Conservation (phyloP, 2,888 invertebrate species). For the Lithophane ornitopus region DNA sequence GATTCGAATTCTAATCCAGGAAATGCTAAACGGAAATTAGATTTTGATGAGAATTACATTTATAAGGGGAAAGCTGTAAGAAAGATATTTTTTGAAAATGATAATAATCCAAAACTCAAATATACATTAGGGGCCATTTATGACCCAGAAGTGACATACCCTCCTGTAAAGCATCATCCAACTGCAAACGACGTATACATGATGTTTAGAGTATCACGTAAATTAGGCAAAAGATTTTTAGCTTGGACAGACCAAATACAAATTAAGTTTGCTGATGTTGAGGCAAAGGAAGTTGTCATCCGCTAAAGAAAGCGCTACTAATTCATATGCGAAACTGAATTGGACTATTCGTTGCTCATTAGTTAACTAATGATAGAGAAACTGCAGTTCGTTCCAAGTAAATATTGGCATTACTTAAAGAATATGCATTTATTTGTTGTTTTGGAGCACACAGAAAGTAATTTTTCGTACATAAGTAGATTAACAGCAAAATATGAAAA, state of each 20-base stretch:
- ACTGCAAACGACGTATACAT: background rate
- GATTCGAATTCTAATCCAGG: no score
- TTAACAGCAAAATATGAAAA: no score
- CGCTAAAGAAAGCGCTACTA: background rate
- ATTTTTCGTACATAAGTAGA: no score
- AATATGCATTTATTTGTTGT: no score
- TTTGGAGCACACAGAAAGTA: no score
- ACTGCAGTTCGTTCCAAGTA: no score
- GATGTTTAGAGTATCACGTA: slow-evolving; percentile 15
- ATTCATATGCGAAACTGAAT: background rate
- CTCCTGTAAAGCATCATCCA: background rate
- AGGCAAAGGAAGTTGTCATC: background rate
- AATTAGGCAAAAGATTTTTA: slow-evolving; percentile 12
- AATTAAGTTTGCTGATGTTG: background rate
- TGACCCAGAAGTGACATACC: background rate
- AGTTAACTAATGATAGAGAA: no score
- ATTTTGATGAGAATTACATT: background rate
- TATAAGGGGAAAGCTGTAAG: background rate
- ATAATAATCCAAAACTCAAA: fast-evolving
- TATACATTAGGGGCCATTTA: background rate
- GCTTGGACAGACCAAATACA: slow-evolving; percentile 25
- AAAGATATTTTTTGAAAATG: background rate
- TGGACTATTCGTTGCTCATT: no score
- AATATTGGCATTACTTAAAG: no score
- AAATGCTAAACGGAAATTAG: background rate